Percentiles rank a stretch among this genome's conserved stretches.
Evolutionary conservation across 2,113 vertebrate genomes (phyloP).

Genomic region (Pluvianellus socialis): DNA sequence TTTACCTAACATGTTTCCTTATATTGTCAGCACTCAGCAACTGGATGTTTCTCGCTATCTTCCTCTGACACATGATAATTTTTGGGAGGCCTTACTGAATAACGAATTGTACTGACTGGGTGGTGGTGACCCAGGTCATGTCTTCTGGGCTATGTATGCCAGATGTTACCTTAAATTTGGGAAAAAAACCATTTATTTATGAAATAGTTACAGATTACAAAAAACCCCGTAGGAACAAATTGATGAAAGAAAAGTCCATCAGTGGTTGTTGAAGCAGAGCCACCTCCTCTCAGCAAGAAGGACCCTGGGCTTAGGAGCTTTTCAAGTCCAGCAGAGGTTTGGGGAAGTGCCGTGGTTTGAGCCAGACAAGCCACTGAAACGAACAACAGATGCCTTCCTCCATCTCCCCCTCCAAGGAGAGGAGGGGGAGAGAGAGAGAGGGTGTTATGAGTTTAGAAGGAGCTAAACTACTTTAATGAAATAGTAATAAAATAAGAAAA

Average conservation of each 20-base stretch:
- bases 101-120: rapidly evolving
- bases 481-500: no score
- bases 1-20: background rate
- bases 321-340: background rate
- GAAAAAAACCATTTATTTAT: background rate
- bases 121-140: background rate
- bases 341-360: no score
- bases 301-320: background rate
- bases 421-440: no score
- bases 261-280: background rate
- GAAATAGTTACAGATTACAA: background rate
- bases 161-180: background rate
- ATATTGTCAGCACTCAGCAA: background rate
- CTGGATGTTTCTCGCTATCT: rapidly evolving
- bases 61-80: background rate
- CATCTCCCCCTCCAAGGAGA: no score
- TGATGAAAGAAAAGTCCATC: background rate
- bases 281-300: background rate
- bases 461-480: no score
- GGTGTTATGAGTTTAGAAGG: no score
- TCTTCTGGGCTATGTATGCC: background rate
- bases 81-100: background rate
- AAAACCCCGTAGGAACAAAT: background rate
- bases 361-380: no score
- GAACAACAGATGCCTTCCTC: no score